Evolutionary conservation across 2,888 invertebrate genomes (phyloP), one percentile per base, ranked within the genome.

Genomic region (Luperina nickerlii): DNA sequence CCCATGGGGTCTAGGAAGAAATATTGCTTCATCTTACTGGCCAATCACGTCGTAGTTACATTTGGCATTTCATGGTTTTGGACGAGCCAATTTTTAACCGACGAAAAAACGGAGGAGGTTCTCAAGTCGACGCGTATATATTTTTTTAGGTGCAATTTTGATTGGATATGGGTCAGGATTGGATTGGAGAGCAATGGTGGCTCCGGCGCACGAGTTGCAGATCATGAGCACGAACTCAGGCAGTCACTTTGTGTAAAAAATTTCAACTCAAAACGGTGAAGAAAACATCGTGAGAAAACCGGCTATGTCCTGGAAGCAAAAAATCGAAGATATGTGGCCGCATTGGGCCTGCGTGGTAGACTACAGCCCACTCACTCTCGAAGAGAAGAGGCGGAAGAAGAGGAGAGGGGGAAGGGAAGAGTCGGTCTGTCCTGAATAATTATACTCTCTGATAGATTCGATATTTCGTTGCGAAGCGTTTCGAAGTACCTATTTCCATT

Each of bases 1-100:
- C 78, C 75, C 79, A 38, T 60, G 77, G 78, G 78, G 38, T 74
- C 67, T 48, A 15, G 32, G 1, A 74, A 20, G 73, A 83, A 76
- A 85, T 78, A 82, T 87, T 88, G 80, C 78, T 88, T 81, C 79
- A 87, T 85, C 78, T 84, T 62, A 51, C 63, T 68, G n/a, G 13
- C 70, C 85, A 76, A 88, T 85, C 78, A 76, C 74, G 80, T 67
- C 51, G 66, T 20, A 69, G 24, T 77, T 54, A 51, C 32, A 38
- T 71, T 76, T 51, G 27, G 24, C 6, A 60, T 74, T 69, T 74
- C 45, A n/a, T 65, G 70, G 57, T 63, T 72, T 15, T 45, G 4
- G n/a, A 45, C n/a, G 20, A 48, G 2, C 48, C 54, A 13, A 63
- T 83, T 70, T 74, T 38, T 5, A 38, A 7, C 38, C 38, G 38